These are phyloP conservation scores for Mantis religiosa DNA, from an alignment of 2,888 invertebrate species.

Conservation along the genomic window DNA sequence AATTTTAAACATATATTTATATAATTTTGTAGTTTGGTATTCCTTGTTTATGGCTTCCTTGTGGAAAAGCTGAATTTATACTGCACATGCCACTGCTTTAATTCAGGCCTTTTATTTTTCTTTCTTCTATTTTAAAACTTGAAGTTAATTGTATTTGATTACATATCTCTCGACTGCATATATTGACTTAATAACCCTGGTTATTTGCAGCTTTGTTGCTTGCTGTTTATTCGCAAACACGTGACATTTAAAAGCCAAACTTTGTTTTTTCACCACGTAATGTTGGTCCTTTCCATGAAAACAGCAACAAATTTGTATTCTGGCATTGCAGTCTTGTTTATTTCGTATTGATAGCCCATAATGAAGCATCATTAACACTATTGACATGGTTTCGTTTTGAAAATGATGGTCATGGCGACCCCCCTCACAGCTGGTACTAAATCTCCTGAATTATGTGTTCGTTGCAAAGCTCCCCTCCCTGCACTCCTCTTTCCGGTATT, in stretches of 20 bases:
- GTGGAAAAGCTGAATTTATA: too few species aligned
- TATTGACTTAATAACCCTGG: too few species aligned
- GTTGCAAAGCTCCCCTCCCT: background rate
- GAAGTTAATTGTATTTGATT: too few species aligned
- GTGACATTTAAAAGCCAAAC: background rate
- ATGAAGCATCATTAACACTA: background rate
- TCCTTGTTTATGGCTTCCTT: too few species aligned
- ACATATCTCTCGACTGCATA: too few species aligned
- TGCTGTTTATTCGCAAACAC: background rate
- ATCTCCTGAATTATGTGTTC: background rate
- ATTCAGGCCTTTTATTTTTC: too few species aligned
- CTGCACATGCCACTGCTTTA: too few species aligned
- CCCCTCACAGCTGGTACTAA: background rate
- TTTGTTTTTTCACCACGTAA: background rate
- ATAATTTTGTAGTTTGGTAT: too few species aligned
- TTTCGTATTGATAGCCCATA: background rate
- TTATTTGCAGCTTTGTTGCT: background rate
- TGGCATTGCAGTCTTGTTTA: background rate
- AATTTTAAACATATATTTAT: too few species aligned
- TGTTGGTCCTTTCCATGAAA: background rate
- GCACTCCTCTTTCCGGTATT: background rate
- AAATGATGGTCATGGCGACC: background rate
- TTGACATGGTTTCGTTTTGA: background rate
- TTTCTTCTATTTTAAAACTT: too few species aligned
- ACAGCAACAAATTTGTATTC: background rate